Base-by-base conservation (phyloP, 92 coral and sea anemone species). In the Epizoanthus scotinus region DNA sequence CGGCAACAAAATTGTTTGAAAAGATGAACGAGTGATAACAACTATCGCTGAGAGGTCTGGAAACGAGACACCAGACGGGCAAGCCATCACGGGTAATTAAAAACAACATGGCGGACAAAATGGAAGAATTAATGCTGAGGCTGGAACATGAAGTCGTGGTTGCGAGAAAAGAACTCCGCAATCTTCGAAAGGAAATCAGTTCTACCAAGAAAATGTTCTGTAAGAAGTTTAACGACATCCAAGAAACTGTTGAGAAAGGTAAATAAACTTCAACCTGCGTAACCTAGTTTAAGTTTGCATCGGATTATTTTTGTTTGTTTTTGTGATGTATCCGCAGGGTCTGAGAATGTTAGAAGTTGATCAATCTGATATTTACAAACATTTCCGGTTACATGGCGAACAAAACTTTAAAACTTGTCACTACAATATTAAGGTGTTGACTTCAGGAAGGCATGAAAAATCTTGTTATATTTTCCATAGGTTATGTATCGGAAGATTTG, bases 131-230 rank as follows among this genome's bases (percentile, higher is more conserved):
- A 17, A 22, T 79, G 49, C 63, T 79, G 18, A 67, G 73, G 34
- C 27, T 87, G n/a, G 87, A 83, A 63, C 64, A 75, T 21, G 81
- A 83, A 60, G 83, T 89, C 25, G 55, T 79, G 56, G 82, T 79
- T 25, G 93, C 93, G 19, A 83, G 93, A 83, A 86, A 79, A 34
- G 93, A 89, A 63, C 82, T 89, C 7, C 73, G 83, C 44, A 89
- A 86, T 26, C 79, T 89, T 38, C 82, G 93, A 20, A 78, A 84
- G 36, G 93, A 89, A n/a, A 63, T 89, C 38, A 82, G 71, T 55
- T 61, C 83, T 2, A 55, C 84, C 27, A 89, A 78, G 79, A 83
- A 73, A 57, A 82, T 86, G 59, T 86, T 89, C 63, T 67, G 63
- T 61, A 87, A 82, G 55, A 83, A 84, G 71, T 77, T 89, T 31